These are phyloP conservation scores for Homarus gammarus DNA, from an alignment of 2,888 invertebrate genomes.

Conservation along the genomic window DNA sequence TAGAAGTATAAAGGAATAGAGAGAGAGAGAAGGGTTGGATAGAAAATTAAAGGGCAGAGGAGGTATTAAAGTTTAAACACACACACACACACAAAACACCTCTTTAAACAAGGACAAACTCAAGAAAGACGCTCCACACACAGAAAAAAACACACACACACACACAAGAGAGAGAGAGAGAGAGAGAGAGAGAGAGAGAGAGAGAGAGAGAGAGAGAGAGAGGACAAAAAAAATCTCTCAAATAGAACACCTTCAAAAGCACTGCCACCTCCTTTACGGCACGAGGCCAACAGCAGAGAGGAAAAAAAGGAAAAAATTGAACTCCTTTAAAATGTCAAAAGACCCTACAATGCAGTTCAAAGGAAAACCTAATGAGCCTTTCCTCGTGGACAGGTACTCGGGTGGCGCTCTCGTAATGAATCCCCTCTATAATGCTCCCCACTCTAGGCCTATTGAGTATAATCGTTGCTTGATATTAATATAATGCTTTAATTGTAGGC, in stretches of 20 bases:
- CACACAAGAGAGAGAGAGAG: background rate
- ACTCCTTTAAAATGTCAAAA: conserved; percentile 37
- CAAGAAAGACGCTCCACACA: too few species aligned
- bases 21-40: conserved; percentile 1
- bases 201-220: background rate
- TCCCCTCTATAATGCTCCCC: background rate
- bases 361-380: conserved; percentile 43
- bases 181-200: background rate
- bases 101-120: background rate
- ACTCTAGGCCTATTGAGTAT: too few species aligned
- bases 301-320: background rate
- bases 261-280: too few species aligned
- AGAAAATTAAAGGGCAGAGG: background rate
- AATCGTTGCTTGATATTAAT: too few species aligned
- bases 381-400: background rate
- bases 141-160: background rate
- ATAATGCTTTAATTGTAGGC: too few species aligned
- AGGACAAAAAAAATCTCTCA: conserved; percentile 6
- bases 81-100: background rate
- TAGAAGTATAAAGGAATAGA: background rate
- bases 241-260: background rate
- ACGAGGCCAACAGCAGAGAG: too few species aligned
- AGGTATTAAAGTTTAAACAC: background rate
- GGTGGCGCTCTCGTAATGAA: background rate
- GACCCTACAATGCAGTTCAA: conserved; percentile 37